Base-by-base conservation (phyloP, 1,140 invertebrate species). In the Tetramorium alpestre region DNA sequence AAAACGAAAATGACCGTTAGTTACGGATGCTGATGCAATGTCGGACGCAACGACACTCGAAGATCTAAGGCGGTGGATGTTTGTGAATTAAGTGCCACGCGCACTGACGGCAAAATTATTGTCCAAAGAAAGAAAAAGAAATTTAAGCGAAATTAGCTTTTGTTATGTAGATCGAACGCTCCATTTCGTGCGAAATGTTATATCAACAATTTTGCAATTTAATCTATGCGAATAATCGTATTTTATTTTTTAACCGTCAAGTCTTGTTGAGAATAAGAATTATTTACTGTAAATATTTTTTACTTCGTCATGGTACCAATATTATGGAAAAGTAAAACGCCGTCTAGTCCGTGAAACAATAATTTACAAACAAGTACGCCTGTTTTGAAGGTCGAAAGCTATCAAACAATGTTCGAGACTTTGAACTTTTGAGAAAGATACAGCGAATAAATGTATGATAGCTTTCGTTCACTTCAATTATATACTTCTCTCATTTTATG, bases 1-100 rank as follows among this genome's bases (percentile, higher is more conserved):
- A 96, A 96, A 93, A 91, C 76, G 86, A 91, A 67, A 90, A 91
- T 10, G 41, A 51, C 28, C 44, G 38, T 91, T 51, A 89, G 65
- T 38, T 58, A 13, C 11, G 8, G 25, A 60, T 60, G 80, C 7
- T 25, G 41, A 51, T 44, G 58, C 44, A 13, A 13, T 8, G n/a
- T 25, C 11, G 41, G 13, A 25, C 60, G 33, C n/a, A 44, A 18
- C 13, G 56, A 25, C 72, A 86, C 64, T 72, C 88, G 38, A 64
- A 89, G 75, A 64, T 69, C 69, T 62, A 80, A 80, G 69, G 49
- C 76, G 84, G 76, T 72, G 60, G 44, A 70, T 82, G 86, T 49
- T 89, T 73, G 81, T 41, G 25, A 60, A 56, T 56, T 54, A 13
- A 89, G 69, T 67, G 7, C 86, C 56, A 41, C 80, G 75, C 81